Evolutionary conservation across 2,113 vertebrate genomes (phyloP), one percentile per base, ranked within the genome.

Genomic region (Canis aureus): DNA sequence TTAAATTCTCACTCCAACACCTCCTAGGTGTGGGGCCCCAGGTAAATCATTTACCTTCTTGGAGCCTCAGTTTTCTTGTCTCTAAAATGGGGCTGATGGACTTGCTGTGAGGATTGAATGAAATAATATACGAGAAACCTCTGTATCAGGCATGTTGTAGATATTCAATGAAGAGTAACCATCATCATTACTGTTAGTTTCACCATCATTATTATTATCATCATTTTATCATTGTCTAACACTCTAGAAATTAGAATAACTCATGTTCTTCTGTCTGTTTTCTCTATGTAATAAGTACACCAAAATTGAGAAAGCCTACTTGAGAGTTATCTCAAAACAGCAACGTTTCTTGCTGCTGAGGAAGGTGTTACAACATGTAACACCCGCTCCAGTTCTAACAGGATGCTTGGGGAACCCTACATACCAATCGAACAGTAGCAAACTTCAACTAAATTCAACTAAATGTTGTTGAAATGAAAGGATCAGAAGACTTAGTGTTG

Each of bases 171-270:
- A 64, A 92, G 17, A 25, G 29, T 69, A 93, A 73, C 16, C 74
- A 74, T 25, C 20, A 35, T 57, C 15, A n/a, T 69, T 49, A 38
- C 64, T 87, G 35, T 51, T 53, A 94, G 67, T 74, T 78, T 85
- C 16, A 93, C 25, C 53, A 23, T 76, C 57, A 95, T n/a, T 27
- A 27, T 43, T 57, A 84, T 27, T 27, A 27, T 43, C 51, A 84
- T 27, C 19, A 84, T 79, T 51, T 80, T 60, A 32, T 85, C 25
- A 55, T 23, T 49, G 43, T 29, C 10, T 7, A 66, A 53, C 9
- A 80, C 38, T 91, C 64, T 73, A 93, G 71, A 92, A 29, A 91
- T 78, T 8, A 89, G 35, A 95, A 62, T 94, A 80, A 69, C 8
- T 62, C 20, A 17, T 35, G 13, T 43, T 84, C 67, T 43, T 80